Evolutionary conservation across 2,888 invertebrate species (phyloP).

Genomic region (Stenotaenia linearis): DNA sequence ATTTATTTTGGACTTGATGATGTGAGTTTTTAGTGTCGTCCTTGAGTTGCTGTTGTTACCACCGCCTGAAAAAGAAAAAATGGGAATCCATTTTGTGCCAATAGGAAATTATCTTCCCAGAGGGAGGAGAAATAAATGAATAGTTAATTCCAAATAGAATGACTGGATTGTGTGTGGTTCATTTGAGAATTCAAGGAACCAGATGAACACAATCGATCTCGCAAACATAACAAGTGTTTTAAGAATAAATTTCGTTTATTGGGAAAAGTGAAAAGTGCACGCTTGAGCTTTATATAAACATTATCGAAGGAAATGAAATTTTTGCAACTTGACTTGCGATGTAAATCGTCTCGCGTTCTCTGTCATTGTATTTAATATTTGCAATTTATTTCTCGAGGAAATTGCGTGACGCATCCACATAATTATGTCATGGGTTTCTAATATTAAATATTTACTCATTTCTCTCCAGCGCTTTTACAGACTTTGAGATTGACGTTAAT

Average conservation of each 20-base stretch:
- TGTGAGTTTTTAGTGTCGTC: background rate
- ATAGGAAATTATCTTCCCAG: conserved; percentile 20
- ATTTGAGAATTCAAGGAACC: conserved; percentile 23
- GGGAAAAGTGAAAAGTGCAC: background rate
- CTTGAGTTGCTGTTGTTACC: conserved; percentile 23
- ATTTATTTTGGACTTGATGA: background rate
- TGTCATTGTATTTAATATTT: conserved; percentile 6
- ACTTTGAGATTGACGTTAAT: background rate
- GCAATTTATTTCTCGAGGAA: conserved; percentile 11
- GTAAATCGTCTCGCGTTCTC: background rate
- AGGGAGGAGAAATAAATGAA: conserved; percentile 20
- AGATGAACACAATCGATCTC: conserved; percentile 13
- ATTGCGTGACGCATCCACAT: conserved; percentile 14
- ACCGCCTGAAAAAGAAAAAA: background rate
- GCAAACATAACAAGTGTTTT: conserved; percentile 2
- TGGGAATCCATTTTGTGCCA: conserved; percentile 14
- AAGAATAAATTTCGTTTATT: conserved; percentile 16
- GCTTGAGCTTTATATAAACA: background rate
- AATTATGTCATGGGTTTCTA: conserved; percentile 22
- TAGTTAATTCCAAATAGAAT: conserved; percentile 26
- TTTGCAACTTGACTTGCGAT: background rate
- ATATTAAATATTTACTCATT: conserved; percentile 12
- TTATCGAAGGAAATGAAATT: conserved; percentile 14
- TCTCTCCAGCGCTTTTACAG: background rate
- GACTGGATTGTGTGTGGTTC: conserved; percentile 16